Conservation (phyloP, 2,113 vertebrate genomes). For the Toxotes chatareus region DNA sequence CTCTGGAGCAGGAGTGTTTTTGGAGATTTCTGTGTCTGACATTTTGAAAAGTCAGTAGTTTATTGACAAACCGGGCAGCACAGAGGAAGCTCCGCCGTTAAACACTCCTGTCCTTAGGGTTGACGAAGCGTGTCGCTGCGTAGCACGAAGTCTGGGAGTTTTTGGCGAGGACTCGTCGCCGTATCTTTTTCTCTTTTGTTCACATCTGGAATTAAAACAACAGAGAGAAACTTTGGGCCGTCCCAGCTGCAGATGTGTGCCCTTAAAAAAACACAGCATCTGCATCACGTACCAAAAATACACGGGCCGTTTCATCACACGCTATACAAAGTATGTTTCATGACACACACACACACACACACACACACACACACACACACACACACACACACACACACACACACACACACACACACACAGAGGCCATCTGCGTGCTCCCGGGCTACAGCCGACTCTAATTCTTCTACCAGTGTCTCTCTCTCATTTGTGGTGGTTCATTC, state of each 20-base stretch:
- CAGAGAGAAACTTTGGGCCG: slow-evolving; percentile 5
- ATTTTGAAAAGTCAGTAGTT: background rate
- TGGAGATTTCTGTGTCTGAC: background rate
- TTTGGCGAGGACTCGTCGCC: background rate
- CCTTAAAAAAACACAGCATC: slow-evolving; percentile 12
- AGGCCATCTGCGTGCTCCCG: slow-evolving; percentile 27
- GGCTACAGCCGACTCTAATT: slow-evolving; percentile 9
- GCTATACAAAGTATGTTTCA: background rate
- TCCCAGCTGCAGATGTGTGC: slow-evolving; percentile 12
- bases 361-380: background rate
- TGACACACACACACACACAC: background rate
- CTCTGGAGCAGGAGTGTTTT: background rate
- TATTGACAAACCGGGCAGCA: background rate
- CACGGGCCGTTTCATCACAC: background rate
- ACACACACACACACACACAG: background rate
- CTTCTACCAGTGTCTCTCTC: background rate
- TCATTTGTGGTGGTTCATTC: background rate
- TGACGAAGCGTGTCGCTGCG: background rate
- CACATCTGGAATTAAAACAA: background rate
- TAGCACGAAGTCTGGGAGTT: background rate
- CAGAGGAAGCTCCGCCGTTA: background rate
- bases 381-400: background rate
- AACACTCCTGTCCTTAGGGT: background rate
- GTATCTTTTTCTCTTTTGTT: background rate
- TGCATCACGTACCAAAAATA: slow-evolving; percentile 6